These are phyloP conservation scores for Caenorhabditis macrosperma DNA, from an alignment of 2,888 invertebrate species.

Conservation along the genomic window DNA sequence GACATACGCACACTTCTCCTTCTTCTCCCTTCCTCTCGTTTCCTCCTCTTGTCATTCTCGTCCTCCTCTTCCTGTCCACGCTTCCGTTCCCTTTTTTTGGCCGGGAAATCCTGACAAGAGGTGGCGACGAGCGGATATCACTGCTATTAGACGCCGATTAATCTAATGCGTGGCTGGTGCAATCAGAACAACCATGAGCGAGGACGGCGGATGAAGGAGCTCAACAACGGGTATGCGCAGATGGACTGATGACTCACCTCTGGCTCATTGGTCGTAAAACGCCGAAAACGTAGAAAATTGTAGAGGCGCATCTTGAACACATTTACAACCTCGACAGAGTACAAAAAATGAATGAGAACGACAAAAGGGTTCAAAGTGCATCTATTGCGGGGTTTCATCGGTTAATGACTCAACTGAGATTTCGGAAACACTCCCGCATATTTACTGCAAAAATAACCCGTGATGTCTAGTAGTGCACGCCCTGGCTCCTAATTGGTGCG, in stretches of 20 bases:
- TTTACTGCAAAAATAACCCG: no score
- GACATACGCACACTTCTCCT: background rate
- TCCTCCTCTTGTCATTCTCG: slow-evolving; percentile 12
- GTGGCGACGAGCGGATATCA: background rate
- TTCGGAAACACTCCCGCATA: no score
- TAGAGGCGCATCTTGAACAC: no score
- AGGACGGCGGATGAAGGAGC: background rate
- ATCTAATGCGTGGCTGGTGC: slow-evolving; percentile 23
- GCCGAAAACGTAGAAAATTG: no score
- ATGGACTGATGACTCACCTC: no score
- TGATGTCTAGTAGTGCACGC: background rate
- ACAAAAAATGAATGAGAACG: no score
- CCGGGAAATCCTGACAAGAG: background rate
- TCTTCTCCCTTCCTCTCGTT: background rate
- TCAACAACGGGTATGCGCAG: background rate
- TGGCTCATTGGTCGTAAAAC: no score
- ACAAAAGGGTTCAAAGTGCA: no score
- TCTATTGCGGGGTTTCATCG: no score
- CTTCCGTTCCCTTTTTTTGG: background rate
- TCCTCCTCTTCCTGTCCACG: slow-evolving; percentile 16
- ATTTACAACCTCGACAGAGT: no score
- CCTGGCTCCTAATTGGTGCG: background rate
- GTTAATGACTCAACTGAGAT: no score
- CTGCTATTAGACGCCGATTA: background rate
- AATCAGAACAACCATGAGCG: background rate